phyloP scores from a whole-genome alignment of 2,888 invertebrate species.

The Dryococelus australis region DNA sequence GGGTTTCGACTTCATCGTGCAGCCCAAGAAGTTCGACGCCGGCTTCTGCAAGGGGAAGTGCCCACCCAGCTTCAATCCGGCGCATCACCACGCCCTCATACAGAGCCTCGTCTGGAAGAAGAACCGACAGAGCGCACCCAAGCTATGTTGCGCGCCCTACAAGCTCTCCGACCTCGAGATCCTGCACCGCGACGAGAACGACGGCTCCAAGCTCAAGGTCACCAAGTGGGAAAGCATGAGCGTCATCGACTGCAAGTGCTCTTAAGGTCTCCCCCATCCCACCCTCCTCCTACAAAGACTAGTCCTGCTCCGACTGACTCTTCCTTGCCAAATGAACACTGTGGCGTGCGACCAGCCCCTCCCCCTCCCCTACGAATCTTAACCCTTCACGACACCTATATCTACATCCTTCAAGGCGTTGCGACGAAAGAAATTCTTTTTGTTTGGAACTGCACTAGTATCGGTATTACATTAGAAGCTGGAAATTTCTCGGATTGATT shows the following conservation, averaged over 20 bases:
- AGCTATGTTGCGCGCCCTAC: constrained; percentile 75
- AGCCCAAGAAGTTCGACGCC: constrained; percentile 74
- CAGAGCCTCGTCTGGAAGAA: constrained; percentile 73
- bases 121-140: constrained; percentile 60
- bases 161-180: constrained; percentile 71
- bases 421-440: no score
- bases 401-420: no score
- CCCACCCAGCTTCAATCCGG: constrained; percentile 72
- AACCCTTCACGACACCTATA: no score
- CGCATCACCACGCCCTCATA: constrained; percentile 73
- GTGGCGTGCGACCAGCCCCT: neutral
- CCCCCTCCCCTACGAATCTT: neutral
- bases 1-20: constrained; percentile 70
- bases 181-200: constrained; percentile 69
- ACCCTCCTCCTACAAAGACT: neutral
- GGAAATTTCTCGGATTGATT: no score
- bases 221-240: constrained; percentile 75
- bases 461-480: no score
- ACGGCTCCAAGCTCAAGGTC: constrained; percentile 68
- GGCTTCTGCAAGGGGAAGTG: constrained; percentile 75
- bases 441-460: no score
- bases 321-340: neutral
- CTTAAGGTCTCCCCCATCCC: constrained; percentile 56
- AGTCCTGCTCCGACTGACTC: neutral
- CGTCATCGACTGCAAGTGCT: constrained; percentile 76